Evolutionary conservation across 2,113 vertebrate genomes (phyloP).

Genomic region (Numida meleagris): DNA sequence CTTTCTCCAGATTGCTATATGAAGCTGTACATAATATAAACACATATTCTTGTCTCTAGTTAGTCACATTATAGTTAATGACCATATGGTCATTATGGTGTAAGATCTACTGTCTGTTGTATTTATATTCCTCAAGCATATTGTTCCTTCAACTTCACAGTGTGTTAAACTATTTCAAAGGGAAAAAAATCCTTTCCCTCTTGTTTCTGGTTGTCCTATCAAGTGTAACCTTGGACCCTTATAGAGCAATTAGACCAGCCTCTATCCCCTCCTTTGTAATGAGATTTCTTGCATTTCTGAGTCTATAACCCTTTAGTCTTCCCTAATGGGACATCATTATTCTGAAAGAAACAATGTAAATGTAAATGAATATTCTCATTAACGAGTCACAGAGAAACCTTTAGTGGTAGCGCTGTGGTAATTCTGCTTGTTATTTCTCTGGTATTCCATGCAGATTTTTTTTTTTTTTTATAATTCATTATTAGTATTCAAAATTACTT

Average conservation of each 20-base stretch:
- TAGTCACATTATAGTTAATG: constrained; percentile 93
- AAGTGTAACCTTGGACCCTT: constrained; percentile 99
- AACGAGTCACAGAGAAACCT: constrained; percentile 98
- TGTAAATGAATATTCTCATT: constrained; percentile 99
- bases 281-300: constrained; percentile 99
- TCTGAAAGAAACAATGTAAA: constrained; percentile 99
- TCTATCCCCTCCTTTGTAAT: constrained; percentile 99
- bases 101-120: constrained; percentile 90
- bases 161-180: constrained; percentile 94
- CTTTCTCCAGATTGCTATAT: constrained; percentile 84
- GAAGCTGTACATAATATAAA: constrained; percentile 86
- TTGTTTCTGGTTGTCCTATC: constrained; percentile 99
- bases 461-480: constrained; percentile 92
- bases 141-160: constrained; percentile 95
- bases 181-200: constrained; percentile 88
- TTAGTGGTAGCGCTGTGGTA: constrained; percentile 88
- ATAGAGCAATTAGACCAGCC: constrained; percentile 99
- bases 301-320: constrained; percentile 99
- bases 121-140: constrained; percentile 98
- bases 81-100: constrained; percentile 95
- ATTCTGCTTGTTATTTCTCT: constrained; percentile 93
- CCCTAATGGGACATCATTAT: constrained; percentile 99
- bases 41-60: constrained; percentile 86
- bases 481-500: constrained; percentile 93
- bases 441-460: constrained; percentile 85